Base-by-base conservation (phyloP, 2,888 invertebrate species). In the Steinernema scapterisci region DNA sequence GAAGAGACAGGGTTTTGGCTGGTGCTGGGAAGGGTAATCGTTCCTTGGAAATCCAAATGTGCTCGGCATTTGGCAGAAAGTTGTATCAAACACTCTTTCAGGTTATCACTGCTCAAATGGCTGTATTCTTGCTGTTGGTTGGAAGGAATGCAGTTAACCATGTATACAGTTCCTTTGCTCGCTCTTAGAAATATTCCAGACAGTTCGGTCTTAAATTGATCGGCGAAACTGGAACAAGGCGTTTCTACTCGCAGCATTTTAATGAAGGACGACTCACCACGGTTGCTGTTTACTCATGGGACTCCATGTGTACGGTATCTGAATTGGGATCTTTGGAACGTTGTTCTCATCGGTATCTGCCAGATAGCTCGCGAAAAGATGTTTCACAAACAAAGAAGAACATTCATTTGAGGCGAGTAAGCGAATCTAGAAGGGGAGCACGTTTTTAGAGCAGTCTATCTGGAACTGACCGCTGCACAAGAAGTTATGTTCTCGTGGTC, bases 61-160 rank as follows among this genome's bases (percentile, higher is more conserved):
- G 3, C 9, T 9, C 38, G 38, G 38, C 9, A 6, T 38, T 38
- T 38, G 5, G 38, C 3, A 3, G 38, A 38, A 5, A 48, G 19
- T 7, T 7, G 16, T 48, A 5, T 16, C 48, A 48, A 16, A 16
- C 27, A 16, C 16, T 23, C 27, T 31, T 3, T 6, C 31, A 63
- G 19, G 38, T 63, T 23, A 2, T 3, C 31, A 31, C 25, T 31
- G 5, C 9, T 31, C 1, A 63, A 25, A 9, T 13, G 27, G 31
- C 63, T 63, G 19, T 63, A 63, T 63, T 63, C 63, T 31, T 63
- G 63, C 3, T 63, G 3, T 16, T 38, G 3, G 38, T 63, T 63
- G 5, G 63, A 63, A 31, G 63, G 27, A 31, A 63, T 7, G 31
- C 63, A 63, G 16, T 63, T 27, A 1, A 63, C 38, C 23, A 3